Base-by-base conservation (phyloP, 1,140 invertebrate species). In the Sipha flava region DNA sequence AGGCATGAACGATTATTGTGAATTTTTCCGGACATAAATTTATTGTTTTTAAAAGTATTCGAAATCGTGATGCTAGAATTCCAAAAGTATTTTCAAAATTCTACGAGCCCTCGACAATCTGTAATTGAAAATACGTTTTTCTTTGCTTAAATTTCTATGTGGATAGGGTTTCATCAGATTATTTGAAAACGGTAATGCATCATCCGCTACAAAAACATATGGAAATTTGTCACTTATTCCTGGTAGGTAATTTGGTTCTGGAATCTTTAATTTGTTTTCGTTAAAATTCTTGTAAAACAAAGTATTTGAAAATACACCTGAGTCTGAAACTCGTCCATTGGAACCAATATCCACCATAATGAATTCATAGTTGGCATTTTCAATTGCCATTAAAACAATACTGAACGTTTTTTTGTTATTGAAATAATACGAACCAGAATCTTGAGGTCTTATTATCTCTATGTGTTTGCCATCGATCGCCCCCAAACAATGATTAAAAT, bases 351-450 rank as follows among this genome's bases (percentile, higher is more conserved):
- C 81, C 21, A 62, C 70, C 21, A 80, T 82, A 12, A 83, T 64
- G 29, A 86, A 84, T 80, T 81, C 83, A 52, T 85, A 86, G 23
- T 84, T 81, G 10, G 81, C 82, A 84, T 85, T 83, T 49, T 82
- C 84, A n/a, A 85, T 81, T 57, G 84, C 85, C 62, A 87, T 40
- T 34, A 87, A 82, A 70, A 87, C 84, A 79, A 87, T 85, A 80
- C 85, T 86, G 82, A 84, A 83, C 12, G 80, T 83, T 34, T 84
- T 82, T 83, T 89, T 88, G 82, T 88, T 89, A 82, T 88, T 89
- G 81, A 84, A 88, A 81, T 84, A 87, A 26, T 83, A 77, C 9
- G 84, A 85, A 62, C 85, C 85, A 83, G 82, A 81, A 68, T 85
- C 82, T 66, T 81, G 79, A 62, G 85, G 84, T 59, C 68, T 68